Percentiles rank a stretch among this genome's conserved stretches.
phyloP scores from a whole-genome alignment of 2,113 vertebrate species.

The Sceloporus undulatus region DNA sequence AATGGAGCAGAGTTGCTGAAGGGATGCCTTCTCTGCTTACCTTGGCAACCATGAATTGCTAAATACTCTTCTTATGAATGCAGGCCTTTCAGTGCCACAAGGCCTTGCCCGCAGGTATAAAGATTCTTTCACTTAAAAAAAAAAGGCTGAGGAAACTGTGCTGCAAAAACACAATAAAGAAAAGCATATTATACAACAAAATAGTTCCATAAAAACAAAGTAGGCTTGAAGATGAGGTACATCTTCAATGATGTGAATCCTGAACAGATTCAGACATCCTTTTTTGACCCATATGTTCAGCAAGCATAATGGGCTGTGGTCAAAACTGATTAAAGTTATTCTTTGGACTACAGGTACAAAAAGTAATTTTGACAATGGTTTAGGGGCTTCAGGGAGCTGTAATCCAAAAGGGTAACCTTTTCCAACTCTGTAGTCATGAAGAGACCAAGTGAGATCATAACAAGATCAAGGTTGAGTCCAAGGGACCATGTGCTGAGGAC shows the following conservation, averaged over 20 bases:
- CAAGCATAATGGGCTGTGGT: slow-evolving; percentile 44
- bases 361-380: no score
- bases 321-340: not conserved
- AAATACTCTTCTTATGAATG: slow-evolving; percentile 83
- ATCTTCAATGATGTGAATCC: slow-evolving; percentile 74
- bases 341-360: no score
- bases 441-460: slow-evolving; percentile 20
- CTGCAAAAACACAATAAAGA: slow-evolving; percentile 72
- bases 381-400: not conserved
- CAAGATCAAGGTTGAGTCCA: slow-evolving; percentile 53
- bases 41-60: slow-evolving; percentile 80
- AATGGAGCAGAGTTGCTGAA: slow-evolving; percentile 75
- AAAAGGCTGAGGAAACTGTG: slow-evolving; percentile 75
- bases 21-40: slow-evolving; percentile 84
- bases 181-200: slow-evolving; percentile 76
- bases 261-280: slow-evolving; percentile 69
- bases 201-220: slow-evolving; percentile 67
- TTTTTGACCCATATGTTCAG: slow-evolving; percentile 56
- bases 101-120: slow-evolving; percentile 81
- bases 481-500: slow-evolving; percentile 55
- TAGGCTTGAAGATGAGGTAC: slow-evolving; percentile 69
- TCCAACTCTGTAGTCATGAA: not conserved
- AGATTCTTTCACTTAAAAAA: slow-evolving; percentile 75
- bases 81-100: slow-evolving; percentile 81
- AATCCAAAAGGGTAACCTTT: not conserved